Conservation (phyloP, 2,113 vertebrate genomes). For the Penelope pileata region DNA sequence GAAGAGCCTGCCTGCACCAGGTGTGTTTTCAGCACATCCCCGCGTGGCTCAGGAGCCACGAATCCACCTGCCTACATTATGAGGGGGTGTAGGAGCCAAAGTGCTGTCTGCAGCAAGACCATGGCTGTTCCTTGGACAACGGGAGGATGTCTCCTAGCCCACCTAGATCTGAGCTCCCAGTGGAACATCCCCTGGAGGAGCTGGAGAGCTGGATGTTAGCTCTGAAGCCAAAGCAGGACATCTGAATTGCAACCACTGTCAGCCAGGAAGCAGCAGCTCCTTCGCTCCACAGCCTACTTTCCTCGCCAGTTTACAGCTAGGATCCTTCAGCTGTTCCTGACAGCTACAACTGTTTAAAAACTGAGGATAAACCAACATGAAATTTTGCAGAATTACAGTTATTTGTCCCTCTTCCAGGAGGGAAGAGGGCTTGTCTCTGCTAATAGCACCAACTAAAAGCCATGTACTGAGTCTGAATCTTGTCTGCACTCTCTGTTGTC, state of each 20-base stretch:
- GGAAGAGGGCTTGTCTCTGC: background rate
- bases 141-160: background rate
- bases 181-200: background rate
- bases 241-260: background rate
- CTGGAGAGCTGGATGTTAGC: background rate
- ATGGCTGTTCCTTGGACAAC: accelerated
- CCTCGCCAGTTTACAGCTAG: no score
- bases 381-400: constrained; percentile 6
- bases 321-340: background rate
- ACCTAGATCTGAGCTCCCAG: accelerated
- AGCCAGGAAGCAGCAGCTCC: background rate
- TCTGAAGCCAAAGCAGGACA: background rate
- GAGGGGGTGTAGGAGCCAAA: background rate
- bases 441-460: background rate
- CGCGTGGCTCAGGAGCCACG: accelerated
- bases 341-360: background rate
- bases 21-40: background rate
- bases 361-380: background rate
- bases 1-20: background rate
- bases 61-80: background rate
- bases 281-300: background rate
- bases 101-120: background rate
- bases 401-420: background rate
- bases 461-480: background rate
- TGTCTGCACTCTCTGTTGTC: background rate